phyloP scores from a whole-genome alignment of 2,113 vertebrate species.

The Pachyramphus minor region DNA sequence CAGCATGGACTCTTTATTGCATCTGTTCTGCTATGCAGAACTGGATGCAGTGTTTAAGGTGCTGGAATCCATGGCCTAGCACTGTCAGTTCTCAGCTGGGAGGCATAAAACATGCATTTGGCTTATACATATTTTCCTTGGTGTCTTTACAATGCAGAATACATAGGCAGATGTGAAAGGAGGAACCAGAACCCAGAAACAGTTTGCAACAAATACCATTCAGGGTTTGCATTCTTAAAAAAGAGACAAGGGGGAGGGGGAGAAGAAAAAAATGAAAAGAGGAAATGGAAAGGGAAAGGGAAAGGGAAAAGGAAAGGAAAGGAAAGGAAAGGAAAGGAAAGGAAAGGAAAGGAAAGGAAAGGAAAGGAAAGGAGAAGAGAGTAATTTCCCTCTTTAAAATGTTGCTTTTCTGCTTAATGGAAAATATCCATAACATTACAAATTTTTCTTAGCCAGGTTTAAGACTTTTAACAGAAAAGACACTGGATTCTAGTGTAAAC shows the following conservation, averaged over 20 bases:
- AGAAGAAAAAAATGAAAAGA: too few relatives aligned
- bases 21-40: background rate
- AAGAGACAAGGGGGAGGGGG: fast-evolving
- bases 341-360: too few relatives aligned
- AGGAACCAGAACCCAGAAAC: background rate
- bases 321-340: too few relatives aligned
- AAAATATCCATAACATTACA: background rate
- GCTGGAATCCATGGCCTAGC: background rate
- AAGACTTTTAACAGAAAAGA: background rate
- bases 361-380: background rate
- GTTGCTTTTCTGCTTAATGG: background rate
- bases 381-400: background rate
- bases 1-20: background rate
- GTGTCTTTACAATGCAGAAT: background rate
- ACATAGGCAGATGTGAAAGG: background rate
- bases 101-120: background rate
- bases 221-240: background rate
- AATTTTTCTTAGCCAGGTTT: background rate
- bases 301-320: too few relatives aligned
- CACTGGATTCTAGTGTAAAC: background rate
- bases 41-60: background rate
- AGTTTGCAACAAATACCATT: background rate
- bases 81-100: background rate
- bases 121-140: background rate
- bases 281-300: too few relatives aligned